Evolutionary conservation across 1,140 invertebrate genomes (phyloP), one percentile per base, ranked within the genome.

Genomic region (Bathynomus jamesi): DNA sequence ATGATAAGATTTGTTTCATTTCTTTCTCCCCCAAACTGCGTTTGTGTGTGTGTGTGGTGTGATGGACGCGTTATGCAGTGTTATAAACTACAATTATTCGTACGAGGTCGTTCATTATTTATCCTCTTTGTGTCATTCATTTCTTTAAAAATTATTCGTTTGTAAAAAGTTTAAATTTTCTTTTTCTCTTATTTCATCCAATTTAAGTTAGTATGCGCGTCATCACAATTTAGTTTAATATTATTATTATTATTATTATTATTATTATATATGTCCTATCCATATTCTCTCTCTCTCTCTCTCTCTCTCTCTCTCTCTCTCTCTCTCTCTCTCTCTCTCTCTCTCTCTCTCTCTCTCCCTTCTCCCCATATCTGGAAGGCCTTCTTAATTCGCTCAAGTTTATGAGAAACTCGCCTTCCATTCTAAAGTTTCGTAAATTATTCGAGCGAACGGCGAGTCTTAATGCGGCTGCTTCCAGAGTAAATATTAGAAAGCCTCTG

Each of bases 361-460:
- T 53, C 40, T 53, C 40, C 40, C 21, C 40, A 53, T 53, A 53
- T 53, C 40, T 17, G 40, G 21, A 53, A 53, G 40, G 40, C 40
- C 40, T 53, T 53, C 40, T 53, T 53, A 53, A 53, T 53, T 53
- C 40, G 40, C 40, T 5, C 40, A 53, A 53, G 40, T 53, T 53
- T 53, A 53, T 53, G 40, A 53, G 40, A 53, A 53, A 53, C 40
- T 53, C 40, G 1, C 40, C 40, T 53, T 53, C 40, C 40, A 53
- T 53, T 53, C 40, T 53, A 53, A 53, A 53, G 40, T 53, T 53
- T 53, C 40, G 40, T 53, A 53, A 53, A 53, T 53, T 53, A 53
- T 53, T 53, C 40, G 40, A 53, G 40, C 40, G 40, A 53, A 53
- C 40, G 40, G 40, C 40, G 40, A 53, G 40, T 53, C 40, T 53